Evolutionary conservation across 2,113 vertebrate genomes (phyloP).

Genomic region (Capricornis sumatraensis): DNA sequence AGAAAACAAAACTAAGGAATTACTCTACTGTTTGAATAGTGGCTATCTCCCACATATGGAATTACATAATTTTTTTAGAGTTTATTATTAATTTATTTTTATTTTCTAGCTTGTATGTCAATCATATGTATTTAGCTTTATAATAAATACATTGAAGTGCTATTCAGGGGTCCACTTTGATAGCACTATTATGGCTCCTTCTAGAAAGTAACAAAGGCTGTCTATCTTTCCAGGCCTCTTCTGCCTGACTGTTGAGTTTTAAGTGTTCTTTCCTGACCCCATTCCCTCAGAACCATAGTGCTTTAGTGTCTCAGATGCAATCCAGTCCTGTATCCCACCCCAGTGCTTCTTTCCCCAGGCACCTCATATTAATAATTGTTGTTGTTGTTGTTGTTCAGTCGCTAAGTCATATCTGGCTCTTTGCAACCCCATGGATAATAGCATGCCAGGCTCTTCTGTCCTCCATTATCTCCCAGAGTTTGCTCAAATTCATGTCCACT

Average conservation of each 20-base stretch:
- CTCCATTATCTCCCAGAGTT: neutral
- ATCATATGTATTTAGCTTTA: neutral
- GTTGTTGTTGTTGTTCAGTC: neutral
- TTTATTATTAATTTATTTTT: neutral
- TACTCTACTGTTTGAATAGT: neutral
- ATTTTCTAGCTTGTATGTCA: neutral
- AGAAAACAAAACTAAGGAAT: neutral
- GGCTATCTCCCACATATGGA: neutral
- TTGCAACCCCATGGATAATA: neutral
- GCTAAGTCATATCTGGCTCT: neutral
- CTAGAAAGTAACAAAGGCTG: neutral
- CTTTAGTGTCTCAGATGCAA: neutral
- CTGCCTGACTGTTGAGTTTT: neutral
- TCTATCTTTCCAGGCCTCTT: neutral
- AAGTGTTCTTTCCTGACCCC: neutral
- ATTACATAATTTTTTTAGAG: neutral
- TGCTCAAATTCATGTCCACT: neutral
- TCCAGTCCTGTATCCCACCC: neutral
- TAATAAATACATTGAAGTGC: neutral
- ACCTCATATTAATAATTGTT: neutral
- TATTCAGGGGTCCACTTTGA: neutral
- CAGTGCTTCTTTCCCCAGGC: neutral
- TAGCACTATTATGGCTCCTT: neutral
- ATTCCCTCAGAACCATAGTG: neutral
- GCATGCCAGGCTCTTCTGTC: neutral